A percentile compares a stretch with the other conserved stretches of the same genome.
Evolutionary conservation across 2,888 invertebrate genomes (phyloP).

Genomic region (Tigriopus californicus): DNA sequence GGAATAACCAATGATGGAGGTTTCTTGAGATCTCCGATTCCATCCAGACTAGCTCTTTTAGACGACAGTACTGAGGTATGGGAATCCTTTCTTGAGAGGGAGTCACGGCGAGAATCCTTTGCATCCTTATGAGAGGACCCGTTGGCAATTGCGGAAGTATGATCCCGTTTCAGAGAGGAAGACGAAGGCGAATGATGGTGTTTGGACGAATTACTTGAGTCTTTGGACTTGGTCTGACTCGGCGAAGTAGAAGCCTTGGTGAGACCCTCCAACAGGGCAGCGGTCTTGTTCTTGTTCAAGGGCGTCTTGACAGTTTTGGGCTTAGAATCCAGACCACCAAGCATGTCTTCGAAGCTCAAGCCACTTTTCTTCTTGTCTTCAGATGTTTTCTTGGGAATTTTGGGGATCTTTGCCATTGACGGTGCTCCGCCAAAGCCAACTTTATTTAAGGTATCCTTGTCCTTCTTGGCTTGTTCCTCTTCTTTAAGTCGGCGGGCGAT

Average conservation of each 20-base stretch:
- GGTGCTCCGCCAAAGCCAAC: not conserved
- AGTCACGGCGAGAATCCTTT: not conserved
- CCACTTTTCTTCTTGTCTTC: conserved; percentile 15
- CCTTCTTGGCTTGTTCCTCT: conserved; percentile 18
- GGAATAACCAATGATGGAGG: not conserved
- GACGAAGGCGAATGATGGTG: not conserved
- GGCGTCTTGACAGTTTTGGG: conserved; percentile 15
- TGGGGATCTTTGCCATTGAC: conserved; percentile 8
- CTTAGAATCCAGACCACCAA: conserved; percentile 8
- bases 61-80: not conserved
- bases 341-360: conserved; percentile 6
- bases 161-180: not conserved
- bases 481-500: conserved; percentile 15
- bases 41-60: not conserved
- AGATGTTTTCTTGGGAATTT: conserved; percentile 17
- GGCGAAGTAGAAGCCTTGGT: not conserved
- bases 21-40: not conserved
- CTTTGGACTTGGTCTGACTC: not conserved
- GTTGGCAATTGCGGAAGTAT: not conserved
- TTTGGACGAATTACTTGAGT: not conserved
- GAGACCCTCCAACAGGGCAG: conserved; percentile 6
- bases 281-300: conserved; percentile 10
- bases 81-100: not conserved
- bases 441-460: conserved; percentile 17
- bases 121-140: not conserved